A percentile compares a stretch with the other conserved stretches of the same genome.
phyloP scores from a whole-genome alignment of 2,797 vertebrate species.

The Sebastes taczanowskii region DNA sequence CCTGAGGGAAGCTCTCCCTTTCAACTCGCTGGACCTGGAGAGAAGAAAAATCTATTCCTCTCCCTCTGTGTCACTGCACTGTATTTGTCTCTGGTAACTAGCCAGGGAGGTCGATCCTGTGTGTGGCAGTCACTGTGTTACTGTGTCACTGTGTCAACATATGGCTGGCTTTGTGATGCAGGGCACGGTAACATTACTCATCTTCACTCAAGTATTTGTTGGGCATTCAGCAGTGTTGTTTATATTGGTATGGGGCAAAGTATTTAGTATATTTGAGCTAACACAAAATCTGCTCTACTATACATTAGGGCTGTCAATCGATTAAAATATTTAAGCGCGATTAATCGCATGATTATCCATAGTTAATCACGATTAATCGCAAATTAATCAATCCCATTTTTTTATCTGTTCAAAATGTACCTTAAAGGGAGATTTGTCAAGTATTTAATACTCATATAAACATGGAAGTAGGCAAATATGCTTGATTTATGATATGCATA shows the following conservation, averaged over 20 bases:
- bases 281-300: background rate
- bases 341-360: background rate
- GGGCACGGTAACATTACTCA: background rate
- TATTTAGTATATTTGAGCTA: background rate
- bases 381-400: background rate
- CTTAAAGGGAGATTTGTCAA: too few relatives aligned
- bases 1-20: conserved; percentile 58
- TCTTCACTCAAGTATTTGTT: background rate
- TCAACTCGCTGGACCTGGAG: conserved; percentile 53
- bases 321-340: too few relatives aligned
- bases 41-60: conserved; percentile 52
- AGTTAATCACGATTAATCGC: too few relatives aligned
- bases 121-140: conserved; percentile 59
- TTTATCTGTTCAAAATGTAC: too few relatives aligned
- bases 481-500: too few relatives aligned
- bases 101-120: conserved; percentile 15
- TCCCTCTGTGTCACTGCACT: conserved; percentile 28
- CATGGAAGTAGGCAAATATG: too few relatives aligned
- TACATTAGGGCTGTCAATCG: background rate
- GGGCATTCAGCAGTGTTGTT: background rate
- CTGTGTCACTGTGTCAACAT: conserved; percentile 70
- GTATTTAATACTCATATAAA: too few relatives aligned
- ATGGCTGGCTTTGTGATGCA: conserved; percentile 3
- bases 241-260: background rate
- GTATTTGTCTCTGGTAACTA: conserved; percentile 54